Percentiles rank a stretch among this genome's conserved stretches.
Conservation (phyloP, 2,113 vertebrate genomes). For the Syrrhaptes paradoxus region DNA sequence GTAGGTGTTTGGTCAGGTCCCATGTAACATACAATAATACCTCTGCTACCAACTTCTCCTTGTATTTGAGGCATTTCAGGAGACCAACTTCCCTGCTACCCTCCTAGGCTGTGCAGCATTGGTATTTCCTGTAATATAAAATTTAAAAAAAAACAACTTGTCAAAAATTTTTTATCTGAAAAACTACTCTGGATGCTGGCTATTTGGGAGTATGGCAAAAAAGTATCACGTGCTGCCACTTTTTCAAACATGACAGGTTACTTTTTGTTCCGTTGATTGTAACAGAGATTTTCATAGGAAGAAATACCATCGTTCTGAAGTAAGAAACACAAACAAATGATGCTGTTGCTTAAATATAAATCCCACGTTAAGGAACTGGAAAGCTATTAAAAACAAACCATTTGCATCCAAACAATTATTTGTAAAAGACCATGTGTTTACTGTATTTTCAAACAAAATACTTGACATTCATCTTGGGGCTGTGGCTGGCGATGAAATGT, state of each 20-base stretch:
- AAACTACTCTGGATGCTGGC: neutral
- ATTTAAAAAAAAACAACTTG: neutral
- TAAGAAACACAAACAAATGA: constrained; percentile 48
- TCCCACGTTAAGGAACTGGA: neutral
- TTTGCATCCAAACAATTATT: constrained; percentile 47
- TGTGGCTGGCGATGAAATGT: neutral
- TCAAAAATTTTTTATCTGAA: neutral
- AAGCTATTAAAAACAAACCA: constrained; percentile 37
- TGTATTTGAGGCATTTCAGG: neutral
- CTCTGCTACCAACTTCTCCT: neutral
- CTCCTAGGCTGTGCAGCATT: neutral
- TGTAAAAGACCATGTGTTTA: constrained; percentile 36
- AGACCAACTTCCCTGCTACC: neutral
- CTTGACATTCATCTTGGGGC: neutral
- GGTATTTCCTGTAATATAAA: neutral
- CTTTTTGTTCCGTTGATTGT: neutral
- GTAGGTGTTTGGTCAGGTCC: neutral
- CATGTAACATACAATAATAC: accelerated
- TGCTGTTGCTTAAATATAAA: constrained; percentile 17
- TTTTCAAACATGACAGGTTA: neutral
- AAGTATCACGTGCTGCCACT: neutral
- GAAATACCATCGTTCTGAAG: constrained; percentile 5
- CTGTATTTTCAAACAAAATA: constrained; percentile 26
- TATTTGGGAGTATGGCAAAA: neutral
- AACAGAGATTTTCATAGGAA: neutral